Evolutionary conservation across 2,113 vertebrate species (phyloP).

Genomic region (Periophthalmodon schlosseri): DNA sequence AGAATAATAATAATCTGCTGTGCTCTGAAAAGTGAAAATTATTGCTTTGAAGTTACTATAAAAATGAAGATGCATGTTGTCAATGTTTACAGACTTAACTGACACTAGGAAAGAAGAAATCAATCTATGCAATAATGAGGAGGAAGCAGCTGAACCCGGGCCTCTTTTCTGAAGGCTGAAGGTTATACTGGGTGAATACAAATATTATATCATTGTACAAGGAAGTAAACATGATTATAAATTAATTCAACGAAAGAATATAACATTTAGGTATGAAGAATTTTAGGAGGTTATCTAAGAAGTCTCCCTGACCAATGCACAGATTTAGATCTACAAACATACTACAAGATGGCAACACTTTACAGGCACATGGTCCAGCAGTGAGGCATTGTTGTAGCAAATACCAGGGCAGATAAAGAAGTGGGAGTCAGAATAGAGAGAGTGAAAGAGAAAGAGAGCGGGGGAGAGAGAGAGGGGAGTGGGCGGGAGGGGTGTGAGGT

Average conservation of each 20-base stretch:
- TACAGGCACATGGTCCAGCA: slow-evolving; percentile 9
- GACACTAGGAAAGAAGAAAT: not conserved
- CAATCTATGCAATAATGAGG: too few relatives aligned
- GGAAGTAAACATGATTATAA: too few relatives aligned
- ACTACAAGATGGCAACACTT: slow-evolving; percentile 11
- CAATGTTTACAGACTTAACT: not conserved
- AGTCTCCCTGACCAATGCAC: slow-evolving; percentile 17
- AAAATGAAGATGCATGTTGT: not conserved
- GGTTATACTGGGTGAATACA: too few relatives aligned
- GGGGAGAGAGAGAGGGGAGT: not conserved
- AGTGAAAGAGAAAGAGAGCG: slow-evolving; percentile 2
- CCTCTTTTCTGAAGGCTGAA: too few relatives aligned
- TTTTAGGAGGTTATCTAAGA: slow-evolving; percentile 38
- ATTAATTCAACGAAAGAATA: too few relatives aligned
- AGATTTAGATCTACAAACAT: slow-evolving; percentile 37
- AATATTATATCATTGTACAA: too few relatives aligned
- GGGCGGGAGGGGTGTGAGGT: not conserved
- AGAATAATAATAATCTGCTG: not conserved
- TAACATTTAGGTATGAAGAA: slow-evolving; percentile 8
- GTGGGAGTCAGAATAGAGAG: not conserved
- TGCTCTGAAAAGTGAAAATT: not conserved
- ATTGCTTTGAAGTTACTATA: not conserved
- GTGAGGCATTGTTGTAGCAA: slow-evolving; percentile 13
- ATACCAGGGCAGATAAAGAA: not conserved
- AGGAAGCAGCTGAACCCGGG: too few relatives aligned